Conservation (phyloP, 2,888 invertebrate species). For the Disparrhopalites patrizii region DNA sequence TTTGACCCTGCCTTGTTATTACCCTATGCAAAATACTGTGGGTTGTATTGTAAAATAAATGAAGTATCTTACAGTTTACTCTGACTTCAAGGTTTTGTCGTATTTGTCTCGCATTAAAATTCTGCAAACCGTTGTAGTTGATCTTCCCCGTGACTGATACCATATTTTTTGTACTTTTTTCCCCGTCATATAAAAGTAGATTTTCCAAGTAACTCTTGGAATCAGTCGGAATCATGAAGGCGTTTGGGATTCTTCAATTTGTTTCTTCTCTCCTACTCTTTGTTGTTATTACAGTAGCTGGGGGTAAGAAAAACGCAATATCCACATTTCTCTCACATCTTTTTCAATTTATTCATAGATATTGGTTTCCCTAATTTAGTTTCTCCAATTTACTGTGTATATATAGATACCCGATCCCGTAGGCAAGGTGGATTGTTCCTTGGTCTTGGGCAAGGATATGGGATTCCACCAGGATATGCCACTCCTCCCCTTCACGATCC, state of each 20-base stretch:
- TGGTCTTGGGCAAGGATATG: neutral
- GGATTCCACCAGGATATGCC: neutral
- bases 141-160: slow-evolving; percentile 16
- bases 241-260: slow-evolving; percentile 7
- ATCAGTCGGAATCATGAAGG: slow-evolving; percentile 22
- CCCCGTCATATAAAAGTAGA: slow-evolving; percentile 14
- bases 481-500: neutral
- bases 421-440: neutral
- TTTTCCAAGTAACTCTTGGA: neutral
- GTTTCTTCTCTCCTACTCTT: slow-evolving; percentile 6
- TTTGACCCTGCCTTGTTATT: too few relatives aligned
- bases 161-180: neutral
- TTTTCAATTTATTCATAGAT: slow-evolving; percentile 3
- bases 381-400: slow-evolving; percentile 9
- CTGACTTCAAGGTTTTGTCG: slow-evolving; percentile 18
- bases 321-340: slow-evolving; percentile 2
- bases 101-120: slow-evolving; percentile 21
- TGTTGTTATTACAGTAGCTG: slow-evolving; percentile 10
- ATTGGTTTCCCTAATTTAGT: slow-evolving; percentile 4
- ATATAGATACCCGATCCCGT: slow-evolving; percentile 8
- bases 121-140: neutral
- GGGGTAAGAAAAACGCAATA: slow-evolving; percentile 16
- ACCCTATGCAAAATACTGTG: too few relatives aligned
- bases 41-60: too few relatives aligned
- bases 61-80: too few relatives aligned